Evolutionary conservation across 2,113 vertebrate genomes (phyloP).

Genomic region (Rostratula benghalensis): DNA sequence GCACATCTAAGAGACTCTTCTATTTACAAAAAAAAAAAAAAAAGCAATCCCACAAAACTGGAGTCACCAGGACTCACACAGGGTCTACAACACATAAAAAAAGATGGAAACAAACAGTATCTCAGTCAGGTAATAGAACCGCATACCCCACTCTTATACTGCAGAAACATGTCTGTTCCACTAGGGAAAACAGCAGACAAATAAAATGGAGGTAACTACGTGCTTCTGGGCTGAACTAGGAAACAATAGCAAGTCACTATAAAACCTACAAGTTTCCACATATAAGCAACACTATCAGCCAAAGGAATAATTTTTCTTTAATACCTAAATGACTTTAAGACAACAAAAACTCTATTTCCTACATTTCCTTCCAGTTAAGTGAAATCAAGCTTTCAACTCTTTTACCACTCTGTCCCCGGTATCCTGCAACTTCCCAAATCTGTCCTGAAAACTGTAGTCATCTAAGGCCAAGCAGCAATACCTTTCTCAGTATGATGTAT

Average conservation of each 20-base stretch:
- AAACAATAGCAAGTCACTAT: not conserved
- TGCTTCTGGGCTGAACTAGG: not conserved
- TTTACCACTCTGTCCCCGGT: not conserved
- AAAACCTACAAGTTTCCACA: not conserved
- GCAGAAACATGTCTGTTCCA: not conserved
- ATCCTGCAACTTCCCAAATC: not conserved
- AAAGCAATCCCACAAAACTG: not conserved
- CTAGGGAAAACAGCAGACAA: not conserved
- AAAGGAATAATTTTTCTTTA: not conserved
- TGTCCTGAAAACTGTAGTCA: not conserved
- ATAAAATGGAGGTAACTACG: not conserved
- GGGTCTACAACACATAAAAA: not conserved
- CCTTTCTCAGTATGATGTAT: not conserved
- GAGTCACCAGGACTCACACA: not conserved
- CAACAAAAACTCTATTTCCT: rapidly evolving
- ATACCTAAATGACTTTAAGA: not conserved
- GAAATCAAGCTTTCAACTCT: not conserved
- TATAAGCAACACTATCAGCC: not conserved
- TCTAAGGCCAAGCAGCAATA: not conserved
- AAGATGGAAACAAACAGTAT: not conserved
- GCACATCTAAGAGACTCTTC: not conserved
- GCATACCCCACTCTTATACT: not conserved
- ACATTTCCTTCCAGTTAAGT: not conserved
- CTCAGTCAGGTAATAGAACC: not conserved
- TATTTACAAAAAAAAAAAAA: not conserved